phyloP scores from a whole-genome alignment of 2,888 invertebrate genomes.

The Agrotis segetum region DNA sequence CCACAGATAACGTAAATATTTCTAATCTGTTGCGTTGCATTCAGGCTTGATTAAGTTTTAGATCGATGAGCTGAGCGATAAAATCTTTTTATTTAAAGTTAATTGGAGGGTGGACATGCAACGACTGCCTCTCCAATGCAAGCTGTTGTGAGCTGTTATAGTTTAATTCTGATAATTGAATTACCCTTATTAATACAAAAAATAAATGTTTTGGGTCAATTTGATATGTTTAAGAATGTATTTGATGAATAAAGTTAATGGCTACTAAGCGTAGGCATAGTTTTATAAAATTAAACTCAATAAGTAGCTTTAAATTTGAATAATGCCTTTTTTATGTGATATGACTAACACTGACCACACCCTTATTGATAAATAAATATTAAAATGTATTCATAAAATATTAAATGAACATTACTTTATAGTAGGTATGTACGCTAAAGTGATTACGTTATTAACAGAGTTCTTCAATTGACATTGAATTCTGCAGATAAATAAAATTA shows the following conservation, averaged over 20 bases:
- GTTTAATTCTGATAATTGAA: slow-evolving; percentile 42
- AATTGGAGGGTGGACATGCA: slow-evolving; percentile 65
- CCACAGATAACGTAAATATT: slow-evolving; percentile 51
- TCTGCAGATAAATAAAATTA: slow-evolving; percentile 2
- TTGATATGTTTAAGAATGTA: slow-evolving; percentile 27
- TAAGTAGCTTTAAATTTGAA: background rate
- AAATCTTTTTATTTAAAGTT: slow-evolving; percentile 61
- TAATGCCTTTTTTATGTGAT: background rate
- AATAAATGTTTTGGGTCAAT: slow-evolving; percentile 11
- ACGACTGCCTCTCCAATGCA: slow-evolving; percentile 51
- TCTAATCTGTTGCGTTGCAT: slow-evolving; percentile 54
- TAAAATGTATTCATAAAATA: background rate
- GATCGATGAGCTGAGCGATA: slow-evolving; percentile 64
- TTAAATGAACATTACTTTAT: background rate
- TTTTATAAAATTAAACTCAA: slow-evolving; percentile 1
- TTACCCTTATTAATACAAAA: slow-evolving; percentile 18
- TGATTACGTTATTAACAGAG: slow-evolving; percentile 5
- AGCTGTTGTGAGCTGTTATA: slow-evolving; percentile 34
- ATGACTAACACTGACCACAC: background rate
- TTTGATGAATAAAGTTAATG: slow-evolving; percentile 15
- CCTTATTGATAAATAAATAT: background rate
- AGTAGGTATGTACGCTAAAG: background rate
- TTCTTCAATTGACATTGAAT: background rate
- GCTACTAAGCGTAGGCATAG: background rate
- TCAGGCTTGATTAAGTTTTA: slow-evolving; percentile 64